These are phyloP conservation scores for Sebastiscus tertius DNA, from an alignment of 2,797 vertebrate genomes.

Conservation along the genomic window DNA sequence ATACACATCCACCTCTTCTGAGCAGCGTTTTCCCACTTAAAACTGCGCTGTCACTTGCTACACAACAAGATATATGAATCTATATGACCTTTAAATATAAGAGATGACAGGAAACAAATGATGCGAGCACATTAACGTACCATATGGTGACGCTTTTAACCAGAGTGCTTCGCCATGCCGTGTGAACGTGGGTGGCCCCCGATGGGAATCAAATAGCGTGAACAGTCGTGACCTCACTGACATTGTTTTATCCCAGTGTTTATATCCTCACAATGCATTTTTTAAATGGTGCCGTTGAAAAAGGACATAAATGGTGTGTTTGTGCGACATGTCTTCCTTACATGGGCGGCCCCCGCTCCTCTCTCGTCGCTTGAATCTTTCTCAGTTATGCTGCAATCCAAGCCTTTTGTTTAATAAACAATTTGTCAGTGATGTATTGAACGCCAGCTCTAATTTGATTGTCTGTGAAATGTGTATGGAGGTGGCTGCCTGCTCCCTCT, in stretches of 20 bases:
- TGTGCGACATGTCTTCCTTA: constrained; percentile 23
- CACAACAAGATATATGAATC: not conserved
- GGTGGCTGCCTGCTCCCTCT: constrained; percentile 48
- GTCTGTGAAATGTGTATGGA: constrained; percentile 63
- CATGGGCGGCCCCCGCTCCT: constrained; percentile 12
- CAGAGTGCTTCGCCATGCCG: constrained; percentile 18
- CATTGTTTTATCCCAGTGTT: constrained; percentile 38
- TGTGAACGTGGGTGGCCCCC: constrained; percentile 47
- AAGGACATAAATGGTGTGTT: constrained; percentile 50
- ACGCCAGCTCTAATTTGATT: constrained; percentile 79
- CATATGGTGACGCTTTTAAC: constrained; percentile 36
- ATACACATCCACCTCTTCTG: not conserved
- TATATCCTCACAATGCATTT: not conserved
- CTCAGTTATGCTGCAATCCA: constrained; percentile 87
- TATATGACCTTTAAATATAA: not conserved
- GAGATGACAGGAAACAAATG: constrained; percentile 44
- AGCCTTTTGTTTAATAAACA: constrained; percentile 95
- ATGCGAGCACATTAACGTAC: constrained; percentile 36
- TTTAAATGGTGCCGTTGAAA: not conserved
- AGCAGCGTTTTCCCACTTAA: not conserved
- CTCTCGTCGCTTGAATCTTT: constrained; percentile 71
- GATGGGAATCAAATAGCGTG: constrained; percentile 11
- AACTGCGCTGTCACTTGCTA: not conserved
- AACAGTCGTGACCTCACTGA: constrained; percentile 15
- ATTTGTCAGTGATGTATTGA: constrained; percentile 92